Evolutionary conservation across 2,113 vertebrate species (phyloP), one percentile per base, ranked within the genome.

Genomic region (Corydoras maculifer): DNA sequence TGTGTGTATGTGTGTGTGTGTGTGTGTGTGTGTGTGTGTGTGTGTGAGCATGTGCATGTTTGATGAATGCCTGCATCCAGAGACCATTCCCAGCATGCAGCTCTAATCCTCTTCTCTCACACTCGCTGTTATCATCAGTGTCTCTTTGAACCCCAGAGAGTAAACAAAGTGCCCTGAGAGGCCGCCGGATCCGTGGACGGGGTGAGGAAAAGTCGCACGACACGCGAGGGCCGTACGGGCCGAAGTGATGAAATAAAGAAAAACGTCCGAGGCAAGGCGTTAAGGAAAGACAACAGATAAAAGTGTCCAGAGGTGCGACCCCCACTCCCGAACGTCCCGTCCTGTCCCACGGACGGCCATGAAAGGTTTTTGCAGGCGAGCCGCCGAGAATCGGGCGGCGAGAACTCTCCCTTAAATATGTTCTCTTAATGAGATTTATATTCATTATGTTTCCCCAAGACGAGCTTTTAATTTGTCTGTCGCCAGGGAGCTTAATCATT

Each of bases 111-210:
- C 82, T 82, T 80, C 82, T 83, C 78, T 75, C 79, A 80, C 78
- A 80, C 87, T 84, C 86, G 86, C 86, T 77, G 85, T 88, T 89
- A 87, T 88, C 87, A 86, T 85, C 82, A 75, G 80, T 75, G 32
- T 57, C 78, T 80, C 75, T 79, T 80, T 81, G 80, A 71, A 77
- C 74, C 69, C 58, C 81, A 69, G 54, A 77, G 80, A 80, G 79
- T 80, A 70, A 73, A 73, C 78, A 75, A 78, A 72, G 75, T 80
- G 80, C 79, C 82, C 79, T 66, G 70, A 75, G 80, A 78, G 65
- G 57, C 73, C 69, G 12, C 67, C 58, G 58, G 75, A 74, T 76
- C 75, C 74, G 32, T 70, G 69, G 64, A 79, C 72, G 62, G 67
- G 25, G 13, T 60, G 63, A 62, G 63, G 35, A 73, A 66, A 72